Base-by-base conservation (phyloP, 2,888 invertebrate species). In the Apeira syringaria region DNA sequence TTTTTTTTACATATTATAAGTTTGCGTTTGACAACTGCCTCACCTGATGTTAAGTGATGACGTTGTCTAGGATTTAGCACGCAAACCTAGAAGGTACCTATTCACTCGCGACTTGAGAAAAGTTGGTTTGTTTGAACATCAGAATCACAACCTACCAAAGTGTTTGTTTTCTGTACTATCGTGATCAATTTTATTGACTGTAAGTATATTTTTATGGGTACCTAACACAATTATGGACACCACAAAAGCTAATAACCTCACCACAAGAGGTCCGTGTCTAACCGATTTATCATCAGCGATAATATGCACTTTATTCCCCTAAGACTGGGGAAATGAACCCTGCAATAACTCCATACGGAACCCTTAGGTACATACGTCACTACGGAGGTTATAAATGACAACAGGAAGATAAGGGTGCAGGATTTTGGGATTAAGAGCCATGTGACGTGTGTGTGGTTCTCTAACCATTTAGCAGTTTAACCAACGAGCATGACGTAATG, bases 311-410 rank as follows among this genome's bases (percentile, higher is more conserved):
- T 30, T 39, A 25, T 2, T 47, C 39, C 37, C 42, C 42, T 47
- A 39, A 40, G 50, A 48, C 52, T 38, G 43, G 37, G 40, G 35
- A 38, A 50, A 49, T 53, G 47, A 50, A 53, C 53, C 50, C 44
- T 26, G 43, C 27, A 33, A 40, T 46, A 46, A 46, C 33, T 22
- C 31, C 45, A 45, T 53, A 48, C 46, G 53, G 44, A 48, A 42
- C 50, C 50, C 52, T 34, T 47, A n/a, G n/a, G n/a, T n/a, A 47
- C 54, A 62, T 64, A 70, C 59, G 74, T 76, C 74, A 73, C 67
- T 68, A 72, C 74, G 60, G 69, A 63, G 48, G 69, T 80, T 72
- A 79, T 79, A 76, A 80, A 80, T 78, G 77, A 76, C 71, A 61
- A 64, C n/a, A 65, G 59, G 61, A 59, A 68, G 75, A 70, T 76